phyloP scores from a whole-genome alignment of 2,113 vertebrate genomes.

The Hucho hucho region DNA sequence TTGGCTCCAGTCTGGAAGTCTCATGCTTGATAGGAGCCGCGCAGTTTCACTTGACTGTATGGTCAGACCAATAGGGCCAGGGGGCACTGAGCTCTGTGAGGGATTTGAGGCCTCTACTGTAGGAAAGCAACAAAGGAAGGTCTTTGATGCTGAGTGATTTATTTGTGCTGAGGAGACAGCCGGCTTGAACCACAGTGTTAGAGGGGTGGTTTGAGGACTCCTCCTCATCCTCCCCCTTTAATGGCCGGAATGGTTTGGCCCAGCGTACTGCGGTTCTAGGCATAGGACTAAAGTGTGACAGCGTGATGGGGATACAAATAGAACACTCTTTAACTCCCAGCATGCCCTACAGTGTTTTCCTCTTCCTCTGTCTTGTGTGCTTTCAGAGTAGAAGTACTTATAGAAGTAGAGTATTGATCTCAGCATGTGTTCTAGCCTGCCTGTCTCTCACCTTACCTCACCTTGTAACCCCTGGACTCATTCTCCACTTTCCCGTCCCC shows the following conservation, averaged over 20 bases:
- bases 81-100: neutral
- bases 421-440: neutral
- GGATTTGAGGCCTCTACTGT: neutral
- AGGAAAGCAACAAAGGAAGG: neutral
- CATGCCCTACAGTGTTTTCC: neutral
- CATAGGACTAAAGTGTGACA: neutral
- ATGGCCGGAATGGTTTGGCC: neutral
- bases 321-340: neutral
- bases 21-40: no score
- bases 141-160: neutral
- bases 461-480: neutral
- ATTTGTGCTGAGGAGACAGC: neutral
- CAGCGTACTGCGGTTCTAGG: neutral
- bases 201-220: neutral
- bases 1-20: neutral
- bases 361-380: neutral
- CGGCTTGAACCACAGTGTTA: neutral
- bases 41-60: neutral
- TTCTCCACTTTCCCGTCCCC: no score
- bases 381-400: neutral
- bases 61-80: neutral
- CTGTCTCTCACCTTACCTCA: slow-evolving; percentile 28
- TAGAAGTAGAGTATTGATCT: neutral
- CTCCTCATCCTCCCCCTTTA: neutral
- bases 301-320: neutral